A percentile compares a stretch with the other conserved stretches of the same genome.
phyloP scores from a whole-genome alignment of 2,113 vertebrate genomes.

The Leptobrachium ailaonicum region DNA sequence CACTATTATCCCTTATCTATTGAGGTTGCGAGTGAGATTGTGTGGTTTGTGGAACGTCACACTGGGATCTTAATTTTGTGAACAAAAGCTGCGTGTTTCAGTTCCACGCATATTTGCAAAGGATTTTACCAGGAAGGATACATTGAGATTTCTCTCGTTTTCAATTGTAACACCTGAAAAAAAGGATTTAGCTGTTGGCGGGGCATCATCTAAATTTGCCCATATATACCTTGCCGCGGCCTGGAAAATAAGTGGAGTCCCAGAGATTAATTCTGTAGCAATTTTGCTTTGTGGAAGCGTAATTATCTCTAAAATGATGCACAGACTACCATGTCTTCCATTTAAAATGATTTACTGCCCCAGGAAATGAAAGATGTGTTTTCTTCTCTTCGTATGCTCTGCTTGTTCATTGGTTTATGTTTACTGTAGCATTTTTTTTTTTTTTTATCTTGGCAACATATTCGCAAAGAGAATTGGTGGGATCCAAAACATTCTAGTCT shows the following conservation, averaged over 20 bases:
- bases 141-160: too few species aligned
- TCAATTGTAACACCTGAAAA: not conserved
- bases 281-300: constrained; percentile 1
- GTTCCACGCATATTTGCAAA: constrained; percentile 14
- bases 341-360: constrained; percentile 15
- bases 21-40: not conserved
- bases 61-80: constrained; percentile 14
- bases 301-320: constrained; percentile 2
- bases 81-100: constrained; percentile 16
- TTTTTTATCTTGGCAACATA: too few species aligned
- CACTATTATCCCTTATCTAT: not conserved
- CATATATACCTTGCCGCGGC: not conserved
- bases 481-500: too few species aligned
- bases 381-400: not conserved
- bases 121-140: too few species aligned
- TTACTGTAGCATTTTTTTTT: too few species aligned
- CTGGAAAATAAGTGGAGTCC: constrained; percentile 15
- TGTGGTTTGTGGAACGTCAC: constrained; percentile 1
- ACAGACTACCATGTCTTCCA: constrained; percentile 2
- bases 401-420: too few species aligned
- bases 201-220: constrained; percentile 4
- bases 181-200: not conserved
- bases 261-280: constrained; percentile 5
- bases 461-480: too few species aligned
- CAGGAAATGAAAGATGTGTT: not conserved